phyloP scores from a whole-genome alignment of 2,797 vertebrate genomes.

The Arnoldichthys spilopterus region DNA sequence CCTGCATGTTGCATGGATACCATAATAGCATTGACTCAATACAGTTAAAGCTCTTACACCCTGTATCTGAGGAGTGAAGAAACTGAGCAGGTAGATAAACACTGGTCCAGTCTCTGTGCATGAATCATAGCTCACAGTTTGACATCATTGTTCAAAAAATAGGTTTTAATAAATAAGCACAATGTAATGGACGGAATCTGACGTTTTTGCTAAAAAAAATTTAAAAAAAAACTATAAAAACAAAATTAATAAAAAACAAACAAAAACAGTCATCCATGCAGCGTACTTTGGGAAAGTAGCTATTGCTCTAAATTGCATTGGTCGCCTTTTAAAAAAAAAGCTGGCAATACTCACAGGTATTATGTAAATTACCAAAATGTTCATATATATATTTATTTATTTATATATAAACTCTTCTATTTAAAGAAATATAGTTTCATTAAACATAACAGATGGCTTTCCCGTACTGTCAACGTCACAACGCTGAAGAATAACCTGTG shows the following conservation, averaged over 20 bases:
- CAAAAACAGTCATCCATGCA: constrained; percentile 74
- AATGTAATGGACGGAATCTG: constrained; percentile 82
- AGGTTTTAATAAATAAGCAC: constrained; percentile 96
- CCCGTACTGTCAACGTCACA: constrained; percentile 62
- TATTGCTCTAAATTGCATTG: constrained; percentile 76
- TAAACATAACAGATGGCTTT: constrained; percentile 62
- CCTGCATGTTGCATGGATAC: too few relatives aligned
- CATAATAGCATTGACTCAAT: too few relatives aligned
- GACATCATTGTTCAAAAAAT: constrained; percentile 72
- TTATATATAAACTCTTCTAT: constrained; percentile 70
- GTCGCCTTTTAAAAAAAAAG: constrained; percentile 72
- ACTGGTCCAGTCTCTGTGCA: not conserved
- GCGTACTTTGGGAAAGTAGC: constrained; percentile 61
- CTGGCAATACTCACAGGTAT: constrained; percentile 69
- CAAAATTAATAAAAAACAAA: constrained; percentile 33
- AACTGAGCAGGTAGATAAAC: not conserved
- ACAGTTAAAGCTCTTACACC: too few relatives aligned
- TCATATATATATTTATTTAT: constrained; percentile 64
- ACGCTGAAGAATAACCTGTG: constrained; percentile 52
- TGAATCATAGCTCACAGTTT: constrained; percentile 48
- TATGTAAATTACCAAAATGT: constrained; percentile 73
- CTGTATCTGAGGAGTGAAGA: too few relatives aligned
- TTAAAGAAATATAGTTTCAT: constrained; percentile 70
- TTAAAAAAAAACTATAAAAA: constrained; percentile 7
- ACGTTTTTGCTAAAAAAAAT: constrained; percentile 65